Base-by-base conservation (phyloP, 2,113 vertebrate genomes). In the Plestiodon gilberti region DNA sequence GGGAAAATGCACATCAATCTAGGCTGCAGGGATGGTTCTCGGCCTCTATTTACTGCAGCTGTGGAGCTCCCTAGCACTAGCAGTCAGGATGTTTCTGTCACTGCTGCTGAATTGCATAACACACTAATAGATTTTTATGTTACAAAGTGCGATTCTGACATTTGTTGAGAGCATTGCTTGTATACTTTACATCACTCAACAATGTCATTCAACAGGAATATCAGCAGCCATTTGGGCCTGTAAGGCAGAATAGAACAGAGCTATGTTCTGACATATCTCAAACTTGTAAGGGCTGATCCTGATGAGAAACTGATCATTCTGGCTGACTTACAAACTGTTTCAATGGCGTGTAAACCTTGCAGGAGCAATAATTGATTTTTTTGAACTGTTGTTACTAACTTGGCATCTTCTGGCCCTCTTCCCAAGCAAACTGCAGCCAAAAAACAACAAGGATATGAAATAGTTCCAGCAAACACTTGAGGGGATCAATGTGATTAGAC, bases 371-470 rank as follows among this genome's bases (percentile, higher is more conserved):
- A 88, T 14, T 14, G 23, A 71, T 81, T 90, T 81, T 90, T 87
- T 91, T 79, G 57, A 73, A 90, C 4, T 74, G 2, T 55, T 86
- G 55, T 79, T 86, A 88, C 84, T 78, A 86, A 33, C 61, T 65
- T 91, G 84, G 71, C 88, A 85, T 84, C 40, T 77, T 61, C 35
- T 25, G 3, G 61, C 57, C 20, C 20, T 88, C 75, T 78, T 64
- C 78, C 43, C 62, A 62, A 88, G 30, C 52, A 87, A 91, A 87
- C 70, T 57, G 86, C 84, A 84, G 4, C 77, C 89, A 75, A 57
- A 75, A 91, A 88, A 81, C 69, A 87, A 64, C 33, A 86, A 77
- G 75, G 67, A 74, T 84, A 89, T 89, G 18, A 88, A 90, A 82
- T n/a, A 77, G 20, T 33, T 85, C 80, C 73, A 43, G 84, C 67